phyloP scores from a whole-genome alignment of 2,888 invertebrate genomes.

The Volucella zonaria region DNA sequence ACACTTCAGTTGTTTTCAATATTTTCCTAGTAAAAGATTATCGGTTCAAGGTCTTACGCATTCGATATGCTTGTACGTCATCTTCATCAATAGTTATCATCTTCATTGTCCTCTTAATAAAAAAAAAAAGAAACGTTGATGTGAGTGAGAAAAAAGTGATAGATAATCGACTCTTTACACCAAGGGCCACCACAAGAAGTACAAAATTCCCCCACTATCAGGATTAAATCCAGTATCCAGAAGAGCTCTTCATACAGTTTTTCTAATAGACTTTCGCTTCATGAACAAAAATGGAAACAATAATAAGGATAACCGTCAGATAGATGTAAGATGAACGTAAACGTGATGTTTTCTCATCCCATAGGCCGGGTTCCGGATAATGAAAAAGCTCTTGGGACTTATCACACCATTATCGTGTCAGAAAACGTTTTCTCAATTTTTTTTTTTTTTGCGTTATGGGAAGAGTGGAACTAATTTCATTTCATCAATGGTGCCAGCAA shows the following conservation, averaged over 20 bases:
- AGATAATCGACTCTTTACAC: too few species aligned
- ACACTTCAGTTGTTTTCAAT: too few species aligned
- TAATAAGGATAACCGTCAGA: conserved; percentile 23
- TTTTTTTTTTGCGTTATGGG: neutral
- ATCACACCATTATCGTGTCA: conserved; percentile 48
- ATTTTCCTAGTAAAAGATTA: too few species aligned
- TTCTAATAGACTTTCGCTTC: conserved; percentile 17
- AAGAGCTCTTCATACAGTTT: neutral
- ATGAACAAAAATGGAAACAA: conserved; percentile 11
- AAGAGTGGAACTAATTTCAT: conserved; percentile 44
- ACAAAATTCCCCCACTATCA: neutral
- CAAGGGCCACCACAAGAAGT: neutral
- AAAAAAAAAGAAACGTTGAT: too few species aligned
- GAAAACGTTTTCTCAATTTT: conserved; percentile 18
- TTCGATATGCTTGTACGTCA: too few species aligned
- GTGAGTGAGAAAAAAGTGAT: too few species aligned
- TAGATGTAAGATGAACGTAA: conserved; percentile 1
- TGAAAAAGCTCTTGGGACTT: conserved; percentile 32
- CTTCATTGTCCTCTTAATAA: too few species aligned
- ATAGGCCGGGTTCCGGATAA: conserved; percentile 13
- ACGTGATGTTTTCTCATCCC: conserved; percentile 1
- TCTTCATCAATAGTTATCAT: too few species aligned
- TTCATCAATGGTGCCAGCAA: conserved; percentile 41
- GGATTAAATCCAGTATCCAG: neutral
- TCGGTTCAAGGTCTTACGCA: too few species aligned